phyloP scores from a whole-genome alignment of 2,113 vertebrate genomes.

The Bolborhynchus lineola region DNA sequence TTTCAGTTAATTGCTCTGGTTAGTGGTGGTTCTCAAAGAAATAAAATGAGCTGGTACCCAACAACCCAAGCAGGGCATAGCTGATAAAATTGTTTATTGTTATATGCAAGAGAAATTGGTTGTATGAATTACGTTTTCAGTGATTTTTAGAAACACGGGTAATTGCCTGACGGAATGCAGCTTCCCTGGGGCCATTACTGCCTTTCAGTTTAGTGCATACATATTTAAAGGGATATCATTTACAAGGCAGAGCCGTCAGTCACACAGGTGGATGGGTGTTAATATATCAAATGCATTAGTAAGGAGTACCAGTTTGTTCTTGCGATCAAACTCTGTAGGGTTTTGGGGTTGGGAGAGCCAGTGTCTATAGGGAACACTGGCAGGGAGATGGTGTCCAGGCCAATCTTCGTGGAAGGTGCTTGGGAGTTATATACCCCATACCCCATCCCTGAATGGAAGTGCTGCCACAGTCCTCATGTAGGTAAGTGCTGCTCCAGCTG shows the following conservation, averaged over 20 bases:
- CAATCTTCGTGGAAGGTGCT: not conserved
- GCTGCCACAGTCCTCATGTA: not conserved
- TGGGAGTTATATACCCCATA: not conserved
- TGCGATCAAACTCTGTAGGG: not conserved
- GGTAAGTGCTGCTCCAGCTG: not conserved
- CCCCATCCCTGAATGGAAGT: not conserved
- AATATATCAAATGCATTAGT: not conserved
- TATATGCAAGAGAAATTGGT: not conserved
- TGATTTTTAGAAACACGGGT: slow-evolving; percentile 8
- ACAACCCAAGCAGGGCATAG: not conserved
- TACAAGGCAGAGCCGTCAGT: not conserved
- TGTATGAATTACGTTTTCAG: not conserved
- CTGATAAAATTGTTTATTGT: slow-evolving; percentile 16
- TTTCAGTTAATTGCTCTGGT: slow-evolving; percentile 44
- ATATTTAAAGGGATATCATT: not conserved
- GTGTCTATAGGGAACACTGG: not conserved
- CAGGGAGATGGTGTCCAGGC: not conserved
- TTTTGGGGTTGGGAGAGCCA: not conserved
- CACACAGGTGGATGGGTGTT: not conserved
- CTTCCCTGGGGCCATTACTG: not conserved
- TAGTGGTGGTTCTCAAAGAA: not conserved
- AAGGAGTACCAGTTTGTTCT: not conserved
- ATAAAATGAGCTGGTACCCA: not conserved
- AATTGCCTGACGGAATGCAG: slow-evolving; percentile 2
- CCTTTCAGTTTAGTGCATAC: not conserved